Percentiles rank a stretch among this genome's conserved stretches.
These are phyloP conservation scores for Mystacornis crossleyi DNA, from an alignment of 2,113 vertebrate species.

Conservation along the genomic window DNA sequence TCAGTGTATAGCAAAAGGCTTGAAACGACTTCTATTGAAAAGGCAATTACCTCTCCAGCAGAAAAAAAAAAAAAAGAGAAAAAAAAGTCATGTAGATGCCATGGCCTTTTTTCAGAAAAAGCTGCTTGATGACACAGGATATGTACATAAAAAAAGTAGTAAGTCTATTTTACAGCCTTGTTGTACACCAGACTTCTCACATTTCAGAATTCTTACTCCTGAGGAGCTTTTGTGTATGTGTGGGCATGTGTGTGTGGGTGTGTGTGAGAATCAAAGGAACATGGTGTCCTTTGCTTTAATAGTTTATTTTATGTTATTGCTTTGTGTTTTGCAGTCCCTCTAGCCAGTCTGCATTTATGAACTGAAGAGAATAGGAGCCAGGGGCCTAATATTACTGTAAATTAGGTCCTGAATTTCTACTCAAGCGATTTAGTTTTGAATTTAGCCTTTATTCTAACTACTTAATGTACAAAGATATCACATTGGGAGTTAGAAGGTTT, in stretches of 20 bases:
- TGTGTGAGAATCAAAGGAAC: slow-evolving; percentile 42
- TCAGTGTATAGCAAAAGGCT: slow-evolving; percentile 24
- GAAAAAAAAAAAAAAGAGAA: slow-evolving; percentile 4
- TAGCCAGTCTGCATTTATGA: slow-evolving; percentile 68
- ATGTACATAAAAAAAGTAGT: slow-evolving; percentile 37
- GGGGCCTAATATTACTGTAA: slow-evolving; percentile 56
- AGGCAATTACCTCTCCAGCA: slow-evolving; percentile 31
- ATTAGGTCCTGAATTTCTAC: slow-evolving; percentile 49
- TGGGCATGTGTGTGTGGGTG: not conserved
- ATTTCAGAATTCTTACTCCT: slow-evolving; percentile 21
- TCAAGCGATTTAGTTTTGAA: slow-evolving; percentile 12
- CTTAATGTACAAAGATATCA: slow-evolving; percentile 21
- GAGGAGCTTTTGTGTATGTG: not conserved
- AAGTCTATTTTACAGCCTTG: slow-evolving; percentile 54
- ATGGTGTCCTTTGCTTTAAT: slow-evolving; percentile 61
- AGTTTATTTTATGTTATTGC: slow-evolving; percentile 51
- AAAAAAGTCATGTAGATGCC: not conserved
- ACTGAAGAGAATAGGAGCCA: slow-evolving; percentile 52
- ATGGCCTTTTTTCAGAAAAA: slow-evolving; percentile 13
- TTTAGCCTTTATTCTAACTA: slow-evolving; percentile 62
- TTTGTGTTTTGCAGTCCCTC: slow-evolving; percentile 49
- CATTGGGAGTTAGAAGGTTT: not conserved
- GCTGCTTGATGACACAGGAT: slow-evolving; percentile 26
- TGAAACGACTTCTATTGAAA: slow-evolving; percentile 17
- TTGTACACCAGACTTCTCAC: not conserved